Evolutionary conservation across 2,113 vertebrate genomes (phyloP), one percentile per base, ranked within the genome.

Genomic region (Cebidichthys violaceus): DNA sequence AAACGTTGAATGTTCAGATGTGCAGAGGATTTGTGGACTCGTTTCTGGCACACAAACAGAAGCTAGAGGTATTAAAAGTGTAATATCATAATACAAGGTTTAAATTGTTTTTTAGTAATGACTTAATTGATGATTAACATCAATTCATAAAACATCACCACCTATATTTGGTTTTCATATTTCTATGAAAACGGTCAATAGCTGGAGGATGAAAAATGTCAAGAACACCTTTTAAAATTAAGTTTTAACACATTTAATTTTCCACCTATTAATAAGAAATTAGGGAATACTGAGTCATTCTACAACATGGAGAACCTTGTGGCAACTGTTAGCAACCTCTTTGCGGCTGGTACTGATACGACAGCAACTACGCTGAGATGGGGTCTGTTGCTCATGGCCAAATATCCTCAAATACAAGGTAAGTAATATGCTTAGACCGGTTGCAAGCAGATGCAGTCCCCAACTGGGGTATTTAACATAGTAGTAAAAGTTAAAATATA

Each of bases 1-100:
- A 68, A 29, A 47, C 65, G 2, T 20, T 68, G 15, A 68, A 68
- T 68, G 4, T 1, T 47, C 41, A 68, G 15, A 31, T 31, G 24
- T 47, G 65, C 65, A 68, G 65, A 68, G 65, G 65, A 31, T 68
- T 11, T 47, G 65, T 68, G 65, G 65, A 68, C 27, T 45, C 41
- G 2, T 68, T 47, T 20, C 41, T 68, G 41, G 41, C 15, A 9
- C 65, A 68, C 3, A 68, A 47, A 45, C 65, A 67, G 65, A 67
- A 45, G 14, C 8, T 67, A 29, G 39, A 67, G 65, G 65, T 67
- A 45, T 9, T 27, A 3, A 29, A 45, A 45, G 14, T 45, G 15
- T 29, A 3, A 17, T 14, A 24, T 45, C 22, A 41, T 60, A 17
- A 35, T 62, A 20, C 4, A 35, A 5, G 60, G 8, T 20, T 62